phyloP scores from a whole-genome alignment of 2,888 invertebrate genomes.

The Drosophila percnosoma region DNA sequence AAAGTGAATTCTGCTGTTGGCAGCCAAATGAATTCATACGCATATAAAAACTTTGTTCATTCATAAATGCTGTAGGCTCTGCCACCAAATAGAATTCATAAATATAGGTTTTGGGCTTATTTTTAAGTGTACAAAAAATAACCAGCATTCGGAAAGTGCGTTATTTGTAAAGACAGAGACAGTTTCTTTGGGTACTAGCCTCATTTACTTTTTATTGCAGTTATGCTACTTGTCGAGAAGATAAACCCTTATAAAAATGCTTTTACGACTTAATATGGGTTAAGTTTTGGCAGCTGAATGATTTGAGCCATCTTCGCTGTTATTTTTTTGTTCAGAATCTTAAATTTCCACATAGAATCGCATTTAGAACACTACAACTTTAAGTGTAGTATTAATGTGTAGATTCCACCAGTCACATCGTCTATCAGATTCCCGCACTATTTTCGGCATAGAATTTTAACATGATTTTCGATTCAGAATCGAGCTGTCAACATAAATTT shows the following conservation, averaged over 20 bases:
- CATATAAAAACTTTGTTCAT: constrained; percentile 26
- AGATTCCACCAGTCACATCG: too few species aligned
- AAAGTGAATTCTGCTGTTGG: neutral
- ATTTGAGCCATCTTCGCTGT: neutral
- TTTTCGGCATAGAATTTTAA: too few species aligned
- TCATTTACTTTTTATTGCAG: neutral
- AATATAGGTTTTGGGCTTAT: neutral
- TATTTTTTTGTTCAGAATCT: neutral
- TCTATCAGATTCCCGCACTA: too few species aligned
- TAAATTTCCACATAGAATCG: neutral
- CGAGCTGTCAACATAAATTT: too few species aligned
- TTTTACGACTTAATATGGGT: neutral
- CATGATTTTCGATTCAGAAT: too few species aligned
- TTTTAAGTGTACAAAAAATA: neutral
- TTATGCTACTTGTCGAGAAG: neutral
- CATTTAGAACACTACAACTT: neutral
- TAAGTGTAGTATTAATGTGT: neutral
- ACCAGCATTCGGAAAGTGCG: neutral
- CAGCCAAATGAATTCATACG: constrained; percentile 24
- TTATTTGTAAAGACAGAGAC: neutral
- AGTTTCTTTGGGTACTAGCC: neutral
- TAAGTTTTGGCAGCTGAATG: neutral
- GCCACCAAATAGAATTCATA: neutral
- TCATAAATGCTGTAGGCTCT: constrained; percentile 7
- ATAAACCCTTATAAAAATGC: neutral